Evolutionary conservation across 1,140 invertebrate genomes (phyloP).

Genomic region (Whitmania pigra): DNA sequence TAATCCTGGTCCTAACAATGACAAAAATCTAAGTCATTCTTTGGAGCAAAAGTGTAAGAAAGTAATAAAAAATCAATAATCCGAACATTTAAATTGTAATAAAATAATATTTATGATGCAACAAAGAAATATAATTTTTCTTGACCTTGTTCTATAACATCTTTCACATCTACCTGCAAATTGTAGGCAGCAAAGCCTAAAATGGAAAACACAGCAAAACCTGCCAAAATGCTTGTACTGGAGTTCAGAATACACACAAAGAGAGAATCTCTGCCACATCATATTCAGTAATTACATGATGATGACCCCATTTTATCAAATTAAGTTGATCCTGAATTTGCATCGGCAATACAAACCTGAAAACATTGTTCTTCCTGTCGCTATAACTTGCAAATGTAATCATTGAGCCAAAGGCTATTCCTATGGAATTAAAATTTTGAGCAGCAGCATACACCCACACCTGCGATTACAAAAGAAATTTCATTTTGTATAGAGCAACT

Average conservation of each 20-base stretch:
- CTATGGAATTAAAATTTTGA: conserved; percentile 83
- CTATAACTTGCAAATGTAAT: conserved; percentile 88
- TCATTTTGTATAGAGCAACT: background rate
- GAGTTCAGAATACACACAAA: conserved; percentile 31
- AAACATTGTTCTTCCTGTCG: conserved; percentile 72
- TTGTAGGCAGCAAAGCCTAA: conserved; percentile 36
- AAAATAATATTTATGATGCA: conserved; percentile 5
- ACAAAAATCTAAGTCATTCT: conserved; percentile 15
- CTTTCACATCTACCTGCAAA: conserved; percentile 33
- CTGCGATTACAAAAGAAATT: conserved; percentile 39
- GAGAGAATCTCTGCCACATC: conserved; percentile 14
- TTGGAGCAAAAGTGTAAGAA: background rate
- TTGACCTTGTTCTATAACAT: conserved; percentile 37
- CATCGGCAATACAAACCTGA: conserved; percentile 42
- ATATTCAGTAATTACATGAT: conserved; percentile 11
- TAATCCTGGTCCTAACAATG: conserved; percentile 34
- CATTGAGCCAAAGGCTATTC: conserved; percentile 80
- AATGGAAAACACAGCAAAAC: conserved; percentile 40
- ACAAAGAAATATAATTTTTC: conserved; percentile 17
- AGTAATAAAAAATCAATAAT: too few relatives aligned
- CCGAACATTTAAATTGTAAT: too few relatives aligned
- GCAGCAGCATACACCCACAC: conserved; percentile 83
- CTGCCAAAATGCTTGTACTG: conserved; percentile 36
- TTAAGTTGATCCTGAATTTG: too few relatives aligned
- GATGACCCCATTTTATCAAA: too few relatives aligned